Evolutionary conservation across 2,888 invertebrate genomes (phyloP), one percentile per base, ranked within the genome.

Genomic region (Eutolmus rufibarbis): DNA sequence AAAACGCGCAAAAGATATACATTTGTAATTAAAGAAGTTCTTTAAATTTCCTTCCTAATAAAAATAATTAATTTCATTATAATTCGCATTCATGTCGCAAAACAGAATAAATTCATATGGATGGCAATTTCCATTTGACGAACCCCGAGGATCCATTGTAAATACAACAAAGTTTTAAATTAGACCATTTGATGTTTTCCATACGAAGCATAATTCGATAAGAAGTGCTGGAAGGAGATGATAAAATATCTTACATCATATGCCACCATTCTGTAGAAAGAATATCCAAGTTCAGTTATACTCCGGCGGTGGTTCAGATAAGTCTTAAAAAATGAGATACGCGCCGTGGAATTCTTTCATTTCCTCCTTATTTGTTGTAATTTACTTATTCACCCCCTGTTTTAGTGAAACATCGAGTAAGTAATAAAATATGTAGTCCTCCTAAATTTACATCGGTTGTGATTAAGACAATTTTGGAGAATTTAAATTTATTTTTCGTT

Each of bases 231-330:
- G 57, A 82, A 57, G 82, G 82, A 37, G 82, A 82, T 66, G 82
- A 82, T 82, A 82, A 82, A 82, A 82, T 66, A 66, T 82, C 82
- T 82, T 82, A 82, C 82, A 82, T 82, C 82, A 82, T 82, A 57
- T 46, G 28, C 56, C 31, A 46, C 16, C 56, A 43, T 46, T 34
- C 76, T 34, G 28, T 40, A 37, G 76, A 37, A 34, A 76, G 46
- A 56, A 51, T 28, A 9, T 43, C 46, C 81, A 34, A 81, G 56
- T 82, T 82, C 51, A 82, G 82, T 82, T 82, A 57, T 57, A 51
- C 57, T 66, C 37, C 57, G 37, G 23, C 82, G 56, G 82, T 56
- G 57, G 82, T 82, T 66, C 37, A 57, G 82, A 82, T 82, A 57
- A 82, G 82, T 82, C 37, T 37, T 34, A 37, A 57, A 66, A 82